Conservation (phyloP, 2,888 invertebrate genomes). For the Antheraea yamamai region DNA sequence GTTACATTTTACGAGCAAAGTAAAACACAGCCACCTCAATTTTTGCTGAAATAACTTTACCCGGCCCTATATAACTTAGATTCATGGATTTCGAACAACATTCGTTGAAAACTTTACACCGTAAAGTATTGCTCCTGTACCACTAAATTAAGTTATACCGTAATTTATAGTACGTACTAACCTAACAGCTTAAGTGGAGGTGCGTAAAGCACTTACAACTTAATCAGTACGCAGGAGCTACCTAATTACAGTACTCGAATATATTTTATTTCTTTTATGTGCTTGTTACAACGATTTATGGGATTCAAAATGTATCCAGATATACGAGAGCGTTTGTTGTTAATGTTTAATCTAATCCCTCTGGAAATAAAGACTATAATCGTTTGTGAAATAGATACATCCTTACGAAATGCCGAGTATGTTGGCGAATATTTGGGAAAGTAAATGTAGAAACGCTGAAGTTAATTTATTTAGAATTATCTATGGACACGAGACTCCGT, state of each 20-base stretch:
- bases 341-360: constrained; percentile 7
- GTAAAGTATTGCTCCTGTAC: constrained; percentile 36
- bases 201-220: constrained; percentile 16
- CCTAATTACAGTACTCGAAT: constrained; percentile 13
- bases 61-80: constrained; percentile 25
- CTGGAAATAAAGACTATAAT: not conserved
- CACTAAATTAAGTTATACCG: constrained; percentile 48
- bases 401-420: not conserved
- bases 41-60: constrained; percentile 13
- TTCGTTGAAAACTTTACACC: constrained; percentile 41
- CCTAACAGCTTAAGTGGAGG: constrained; percentile 21
- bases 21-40: constrained; percentile 6
- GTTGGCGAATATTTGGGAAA: not conserved
- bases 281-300: constrained; percentile 9
- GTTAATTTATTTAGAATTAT: not conserved
- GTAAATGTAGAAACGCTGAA: not conserved
- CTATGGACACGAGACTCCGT: not conserved
- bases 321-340: not conserved
- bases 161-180: constrained; percentile 45
- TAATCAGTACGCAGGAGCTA: constrained; percentile 13
- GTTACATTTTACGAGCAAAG: not conserved
- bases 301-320: not conserved
- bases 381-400: not conserved
- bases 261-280: constrained; percentile 14
- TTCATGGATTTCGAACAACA: constrained; percentile 29